Conservation (phyloP, 2,888 invertebrate species). For the Erebia ligea region DNA sequence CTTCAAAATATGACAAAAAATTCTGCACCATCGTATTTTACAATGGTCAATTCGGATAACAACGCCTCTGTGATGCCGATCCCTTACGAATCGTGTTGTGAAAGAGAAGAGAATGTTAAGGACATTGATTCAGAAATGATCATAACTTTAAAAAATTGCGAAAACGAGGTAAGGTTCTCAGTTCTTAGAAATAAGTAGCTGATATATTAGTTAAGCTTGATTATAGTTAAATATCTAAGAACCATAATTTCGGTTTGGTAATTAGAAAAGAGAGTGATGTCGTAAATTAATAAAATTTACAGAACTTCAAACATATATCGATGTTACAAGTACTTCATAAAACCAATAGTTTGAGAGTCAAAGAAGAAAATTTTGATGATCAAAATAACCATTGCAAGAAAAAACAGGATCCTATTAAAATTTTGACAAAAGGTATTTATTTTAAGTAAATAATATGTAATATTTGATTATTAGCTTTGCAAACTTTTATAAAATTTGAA, state of each 20-base stretch:
- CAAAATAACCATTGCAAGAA: conserved; percentile 40
- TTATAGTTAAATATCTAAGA: too few relatives aligned
- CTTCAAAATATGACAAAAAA: conserved; percentile 55
- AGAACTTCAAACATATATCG: conserved; percentile 68
- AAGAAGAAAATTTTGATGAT: conserved; percentile 42
- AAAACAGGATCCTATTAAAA: conserved; percentile 63
- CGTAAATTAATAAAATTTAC: conserved; percentile 35
- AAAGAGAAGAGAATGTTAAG: conserved; percentile 48
- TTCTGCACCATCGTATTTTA: conserved; percentile 43
- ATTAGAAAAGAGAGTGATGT: too few relatives aligned
- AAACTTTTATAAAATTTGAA: too few relatives aligned
- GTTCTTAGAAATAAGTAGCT: neutral
- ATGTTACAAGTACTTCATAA: conserved; percentile 75
- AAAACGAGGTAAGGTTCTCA: conserved; percentile 56
- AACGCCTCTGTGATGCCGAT: conserved; percentile 49
- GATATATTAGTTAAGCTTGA: too few relatives aligned
- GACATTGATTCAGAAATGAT: conserved; percentile 71
- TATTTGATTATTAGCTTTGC: too few relatives aligned
- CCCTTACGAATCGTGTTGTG: conserved; percentile 53
- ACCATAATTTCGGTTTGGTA: neutral
- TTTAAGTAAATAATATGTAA: too few relatives aligned
- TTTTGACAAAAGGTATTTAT: conserved; percentile 65
- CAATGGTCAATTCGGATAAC: conserved; percentile 40
- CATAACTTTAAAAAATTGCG: conserved; percentile 72
- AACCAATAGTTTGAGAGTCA: conserved; percentile 56